Conservation (phyloP, 2,797 vertebrate genomes). For the Falco novaeseelandiae region DNA sequence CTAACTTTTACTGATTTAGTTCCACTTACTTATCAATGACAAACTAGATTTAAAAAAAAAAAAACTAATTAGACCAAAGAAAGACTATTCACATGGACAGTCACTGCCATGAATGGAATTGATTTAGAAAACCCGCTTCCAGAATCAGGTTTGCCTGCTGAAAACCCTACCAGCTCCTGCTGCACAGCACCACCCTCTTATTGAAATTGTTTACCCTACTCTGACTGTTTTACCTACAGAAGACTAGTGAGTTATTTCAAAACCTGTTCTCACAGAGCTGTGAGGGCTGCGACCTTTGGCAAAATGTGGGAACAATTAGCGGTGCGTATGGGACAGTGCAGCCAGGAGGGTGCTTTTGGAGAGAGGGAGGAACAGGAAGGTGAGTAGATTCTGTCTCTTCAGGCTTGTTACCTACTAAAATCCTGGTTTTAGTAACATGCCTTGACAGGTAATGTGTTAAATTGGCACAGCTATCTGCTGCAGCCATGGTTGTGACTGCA, state of each 20-base stretch:
- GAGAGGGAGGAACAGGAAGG: neutral
- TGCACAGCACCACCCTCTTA: neutral
- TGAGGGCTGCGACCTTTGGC: neutral
- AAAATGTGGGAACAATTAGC: constrained; percentile 4
- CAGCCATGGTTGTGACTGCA: neutral
- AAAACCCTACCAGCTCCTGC: neutral
- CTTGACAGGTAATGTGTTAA: neutral
- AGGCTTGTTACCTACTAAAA: neutral
- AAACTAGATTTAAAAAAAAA: neutral
- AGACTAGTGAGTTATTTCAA: constrained; percentile 9
- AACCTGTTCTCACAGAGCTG: neutral
- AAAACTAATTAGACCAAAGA: neutral
- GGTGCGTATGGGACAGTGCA: neutral
- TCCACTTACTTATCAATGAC: neutral
- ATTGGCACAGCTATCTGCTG: neutral
- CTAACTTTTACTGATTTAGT: neutral
- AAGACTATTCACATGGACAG: neutral
- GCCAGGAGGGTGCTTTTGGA: neutral
- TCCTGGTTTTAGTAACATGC: neutral
- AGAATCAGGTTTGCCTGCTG: neutral
- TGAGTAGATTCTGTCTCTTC: neutral
- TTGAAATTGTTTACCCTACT: neutral
- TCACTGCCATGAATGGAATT: neutral
- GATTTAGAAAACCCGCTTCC: neutral
- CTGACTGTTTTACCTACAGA: neutral